phyloP scores from a whole-genome alignment of 2,797 vertebrate genomes.

The Gambusia yucatana region DNA sequence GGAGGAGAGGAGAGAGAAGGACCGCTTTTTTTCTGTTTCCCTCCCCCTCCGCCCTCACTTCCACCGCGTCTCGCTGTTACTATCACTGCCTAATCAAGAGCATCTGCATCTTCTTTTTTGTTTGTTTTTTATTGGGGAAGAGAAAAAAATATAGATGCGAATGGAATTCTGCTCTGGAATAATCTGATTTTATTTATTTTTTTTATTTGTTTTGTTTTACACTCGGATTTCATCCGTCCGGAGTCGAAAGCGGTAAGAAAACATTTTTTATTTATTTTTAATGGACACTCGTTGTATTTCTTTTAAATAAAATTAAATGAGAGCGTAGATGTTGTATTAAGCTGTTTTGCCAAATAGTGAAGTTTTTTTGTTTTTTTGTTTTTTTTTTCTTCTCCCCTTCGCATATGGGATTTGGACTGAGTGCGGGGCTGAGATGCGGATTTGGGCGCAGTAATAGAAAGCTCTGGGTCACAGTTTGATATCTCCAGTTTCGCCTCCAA shows the following conservation, averaged over 20 bases:
- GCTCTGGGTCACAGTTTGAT: slow-evolving; percentile 38
- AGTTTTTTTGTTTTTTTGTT: slow-evolving; percentile 14
- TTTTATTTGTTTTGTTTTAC: slow-evolving; percentile 6
- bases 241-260: slow-evolving; percentile 65
- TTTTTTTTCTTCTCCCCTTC: background rate
- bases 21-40: slow-evolving; percentile 17
- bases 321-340: background rate
- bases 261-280: slow-evolving; percentile 8
- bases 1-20: slow-evolving; percentile 41
- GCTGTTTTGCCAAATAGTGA: background rate
- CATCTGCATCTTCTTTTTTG: slow-evolving; percentile 34
- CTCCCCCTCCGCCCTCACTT: slow-evolving; percentile 52
- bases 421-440: slow-evolving; percentile 22
- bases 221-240: slow-evolving; percentile 24
- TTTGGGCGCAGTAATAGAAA: slow-evolving; percentile 36
- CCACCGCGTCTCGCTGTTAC: slow-evolving; percentile 55
- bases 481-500: slow-evolving; percentile 33
- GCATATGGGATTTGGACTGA: slow-evolving; percentile 21
- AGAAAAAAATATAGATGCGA: background rate
- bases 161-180: slow-evolving; percentile 62
- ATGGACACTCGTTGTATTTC: slow-evolving; percentile 8
- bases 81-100: slow-evolving; percentile 58
- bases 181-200: slow-evolving; percentile 29
- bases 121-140: background rate
- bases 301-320: background rate